Evolutionary conservation across 2,113 vertebrate species (phyloP).

Genomic region (Campylomormyrus numenius): DNA sequence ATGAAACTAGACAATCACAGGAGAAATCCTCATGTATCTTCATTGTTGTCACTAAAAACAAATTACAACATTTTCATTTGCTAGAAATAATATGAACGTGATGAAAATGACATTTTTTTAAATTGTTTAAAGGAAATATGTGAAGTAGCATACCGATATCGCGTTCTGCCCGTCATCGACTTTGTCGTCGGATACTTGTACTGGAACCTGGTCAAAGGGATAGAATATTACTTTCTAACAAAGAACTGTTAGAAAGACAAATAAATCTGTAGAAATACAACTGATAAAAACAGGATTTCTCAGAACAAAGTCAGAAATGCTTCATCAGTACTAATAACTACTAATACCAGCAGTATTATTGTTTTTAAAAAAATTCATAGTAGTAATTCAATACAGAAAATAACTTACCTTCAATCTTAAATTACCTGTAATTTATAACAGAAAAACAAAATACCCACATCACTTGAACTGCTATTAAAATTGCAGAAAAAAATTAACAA

Average conservation of each 20-base stretch:
- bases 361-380: not conserved
- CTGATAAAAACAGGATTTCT: not conserved
- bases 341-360: not conserved
- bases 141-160: fast-evolving
- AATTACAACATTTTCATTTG: not conserved
- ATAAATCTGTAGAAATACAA: not conserved
- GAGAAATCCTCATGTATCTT: not conserved
- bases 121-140: not conserved
- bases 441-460: not conserved
- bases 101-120: not conserved
- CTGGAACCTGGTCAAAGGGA: not conserved
- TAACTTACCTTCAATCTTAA: not conserved
- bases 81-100: not conserved
- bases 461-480: not conserved
- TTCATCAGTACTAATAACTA: not conserved
- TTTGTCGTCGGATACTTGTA: not conserved
- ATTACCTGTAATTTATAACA: not conserved
- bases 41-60: not conserved
- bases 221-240: not conserved
- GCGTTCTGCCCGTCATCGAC: not conserved
- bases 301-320: not conserved
- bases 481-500: not conserved
- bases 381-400: not conserved
- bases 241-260: too few relatives aligned
- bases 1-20: not conserved